Base-by-base conservation (phyloP, 2,113 vertebrate genomes). In the Rhinoptilus africanus region DNA sequence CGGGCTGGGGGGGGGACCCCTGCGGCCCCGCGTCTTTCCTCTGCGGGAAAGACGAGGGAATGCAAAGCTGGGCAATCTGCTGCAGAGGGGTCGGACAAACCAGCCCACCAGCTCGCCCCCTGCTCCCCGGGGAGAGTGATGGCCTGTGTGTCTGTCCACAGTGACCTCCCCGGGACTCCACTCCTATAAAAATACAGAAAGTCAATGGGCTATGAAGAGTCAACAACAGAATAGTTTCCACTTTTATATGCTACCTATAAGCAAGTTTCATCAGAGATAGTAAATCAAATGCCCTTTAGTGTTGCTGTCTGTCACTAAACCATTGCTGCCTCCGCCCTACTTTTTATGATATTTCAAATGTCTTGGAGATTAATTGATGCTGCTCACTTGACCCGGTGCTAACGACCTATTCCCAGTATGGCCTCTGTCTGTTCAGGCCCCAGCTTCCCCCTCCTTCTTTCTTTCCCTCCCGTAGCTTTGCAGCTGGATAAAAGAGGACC, bases 81-180 rank as follows among this genome's bases (percentile, higher is more conserved):
- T 68, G 48, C 37, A 0, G 2, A 32, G 62, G 9, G n/a, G 10
- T 21, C 0, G 11, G 56, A 14, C 41, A 14, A 13, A 10, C 18
- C 30, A 3, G 2, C 6, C 3, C 8, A 14, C 5, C 69, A 45
- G 60, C 41, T 45, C 18, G 39, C 8, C 26, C 68, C 4, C 32
- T 4, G 41, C 66, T 62, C 39, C 45, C 60, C 37, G 20, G 45
- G 5, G 50, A 8, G 12, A 12, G 43, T 1, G 24, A 32, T 4
- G 4, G 12, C 53, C 0, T 1, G 0, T 0, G 16, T 57, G 10
- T 23, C 39, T n/a, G 4, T 17, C 2, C 6, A 12, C 66, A 51
- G 59, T 7, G 62, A 37, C 82, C 19, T 79, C 67, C 0, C 4
- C 5, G 11, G 0, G 0, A 4, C 69, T 79, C 14, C 7, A 2